Conservation (phyloP, 2,113 vertebrate species). For the Pomatorhinus ruficollis region DNA sequence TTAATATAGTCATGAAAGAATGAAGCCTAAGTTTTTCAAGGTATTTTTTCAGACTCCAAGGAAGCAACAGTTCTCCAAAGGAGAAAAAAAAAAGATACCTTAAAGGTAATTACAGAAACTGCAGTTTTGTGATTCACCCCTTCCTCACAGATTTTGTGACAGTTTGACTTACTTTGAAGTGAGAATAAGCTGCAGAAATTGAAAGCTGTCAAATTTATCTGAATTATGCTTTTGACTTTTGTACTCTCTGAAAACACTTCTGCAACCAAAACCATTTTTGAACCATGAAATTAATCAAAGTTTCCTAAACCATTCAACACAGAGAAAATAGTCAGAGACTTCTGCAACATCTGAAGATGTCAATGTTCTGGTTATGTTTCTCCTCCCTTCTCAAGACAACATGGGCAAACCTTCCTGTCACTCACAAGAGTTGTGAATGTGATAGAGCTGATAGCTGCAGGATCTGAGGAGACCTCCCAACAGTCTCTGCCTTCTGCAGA, state of each 20-base stretch:
- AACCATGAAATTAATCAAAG: neutral
- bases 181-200: neutral
- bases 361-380: neutral
- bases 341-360: neutral
- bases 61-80: neutral
- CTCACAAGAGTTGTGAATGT: neutral
- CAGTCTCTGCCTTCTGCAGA: neutral
- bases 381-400: neutral
- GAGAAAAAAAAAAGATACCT: neutral
- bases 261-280: neutral
- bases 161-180: neutral
- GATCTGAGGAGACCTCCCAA: neutral
- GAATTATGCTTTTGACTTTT: neutral
- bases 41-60: neutral
- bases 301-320: neutral
- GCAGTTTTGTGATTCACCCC: neutral
- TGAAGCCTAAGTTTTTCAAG: neutral
- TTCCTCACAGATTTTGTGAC: neutral
- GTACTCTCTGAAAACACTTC: neutral
- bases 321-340: neutral
- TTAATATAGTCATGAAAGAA: neutral
- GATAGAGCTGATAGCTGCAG: neutral
- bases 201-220: neutral
- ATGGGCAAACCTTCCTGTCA: neutral
- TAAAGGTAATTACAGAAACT: neutral